Percentiles rank a stretch among this genome's conserved stretches.
Conservation (phyloP, 2,797 vertebrate genomes). For the Spinus olivaceus region DNA sequence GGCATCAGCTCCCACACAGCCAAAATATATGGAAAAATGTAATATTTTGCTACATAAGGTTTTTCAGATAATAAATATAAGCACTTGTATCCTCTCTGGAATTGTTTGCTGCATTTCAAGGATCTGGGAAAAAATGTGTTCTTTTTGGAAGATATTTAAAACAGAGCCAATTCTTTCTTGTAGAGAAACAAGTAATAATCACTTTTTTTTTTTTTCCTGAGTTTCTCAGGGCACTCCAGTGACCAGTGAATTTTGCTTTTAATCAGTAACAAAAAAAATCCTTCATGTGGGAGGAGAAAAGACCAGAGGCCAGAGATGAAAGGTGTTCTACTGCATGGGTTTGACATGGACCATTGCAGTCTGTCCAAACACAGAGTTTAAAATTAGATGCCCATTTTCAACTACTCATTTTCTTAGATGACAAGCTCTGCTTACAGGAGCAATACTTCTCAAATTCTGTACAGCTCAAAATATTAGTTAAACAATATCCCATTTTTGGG, state of each 20-base stretch:
- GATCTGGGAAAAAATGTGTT: background rate
- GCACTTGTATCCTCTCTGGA: background rate
- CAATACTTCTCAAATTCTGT: background rate
- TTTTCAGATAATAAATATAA: constrained; percentile 22
- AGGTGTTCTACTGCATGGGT: background rate
- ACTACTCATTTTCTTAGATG: background rate
- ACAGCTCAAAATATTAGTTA: background rate
- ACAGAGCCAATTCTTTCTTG: background rate
- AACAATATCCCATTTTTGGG: background rate
- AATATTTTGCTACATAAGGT: background rate
- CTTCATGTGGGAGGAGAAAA: background rate
- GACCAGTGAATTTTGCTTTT: background rate
- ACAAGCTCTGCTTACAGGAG: background rate
- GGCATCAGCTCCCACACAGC: background rate
- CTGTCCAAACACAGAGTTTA: background rate
- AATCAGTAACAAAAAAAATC: background rate
- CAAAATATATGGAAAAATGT: background rate
- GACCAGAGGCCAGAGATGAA: background rate
- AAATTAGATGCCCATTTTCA: background rate
- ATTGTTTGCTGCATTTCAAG: background rate
- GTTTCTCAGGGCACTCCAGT: background rate
- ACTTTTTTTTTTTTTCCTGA: background rate
- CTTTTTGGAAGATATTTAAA: constrained; percentile 23
- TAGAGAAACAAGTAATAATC: background rate
- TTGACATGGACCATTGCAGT: rapidly evolving